Evolutionary conservation across 2,113 vertebrate species (phyloP).

Genomic region (Halichoeres trimaculatus): DNA sequence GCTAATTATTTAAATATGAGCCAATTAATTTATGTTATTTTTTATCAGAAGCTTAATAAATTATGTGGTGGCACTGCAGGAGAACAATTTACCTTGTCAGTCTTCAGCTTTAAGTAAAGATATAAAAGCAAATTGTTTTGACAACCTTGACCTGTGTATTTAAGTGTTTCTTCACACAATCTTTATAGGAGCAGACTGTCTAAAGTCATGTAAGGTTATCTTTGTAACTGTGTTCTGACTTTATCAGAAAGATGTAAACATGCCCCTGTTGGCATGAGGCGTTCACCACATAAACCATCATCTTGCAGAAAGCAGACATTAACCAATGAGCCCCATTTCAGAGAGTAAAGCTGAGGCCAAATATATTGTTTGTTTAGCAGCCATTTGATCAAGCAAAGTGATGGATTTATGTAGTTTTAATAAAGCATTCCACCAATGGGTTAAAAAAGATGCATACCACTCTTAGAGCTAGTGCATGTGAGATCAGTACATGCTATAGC

Average conservation of each 20-base stretch:
- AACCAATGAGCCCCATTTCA: background rate
- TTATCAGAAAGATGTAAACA: background rate
- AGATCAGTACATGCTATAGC: too few species aligned
- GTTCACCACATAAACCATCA: background rate
- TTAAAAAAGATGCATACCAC: too few species aligned
- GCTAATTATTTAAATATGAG: constrained; percentile 15
- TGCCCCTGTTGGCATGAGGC: too few species aligned
- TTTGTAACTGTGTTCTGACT: background rate
- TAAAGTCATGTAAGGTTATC: background rate
- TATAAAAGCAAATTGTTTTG: too few species aligned
- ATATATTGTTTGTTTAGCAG: background rate
- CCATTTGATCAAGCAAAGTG: background rate
- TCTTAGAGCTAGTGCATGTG: too few species aligned
- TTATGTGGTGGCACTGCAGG: too few species aligned
- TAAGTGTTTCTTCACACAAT: background rate
- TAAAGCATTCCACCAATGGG: too few species aligned
- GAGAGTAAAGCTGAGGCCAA: background rate
- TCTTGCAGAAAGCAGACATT: background rate
- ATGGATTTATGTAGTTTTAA: too few species aligned
- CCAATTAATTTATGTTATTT: constrained; percentile 3
- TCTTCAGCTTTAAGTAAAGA: too few species aligned
- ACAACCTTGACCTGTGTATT: too few species aligned
- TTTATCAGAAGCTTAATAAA: too few species aligned
- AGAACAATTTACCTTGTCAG: too few species aligned
- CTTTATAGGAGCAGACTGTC: background rate